phyloP scores from a whole-genome alignment of 2,113 vertebrate genomes.

The human (Homo sapiens) region GRCh38 chr6:48082501-48083000 shows the following conservation, averaged over 20 bases:
- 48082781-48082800: neutral
- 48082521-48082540: neutral
- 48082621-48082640: neutral
- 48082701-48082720: neutral
- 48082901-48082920: neutral
- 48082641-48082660: neutral
- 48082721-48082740: constrained; percentile 15
- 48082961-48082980: neutral
- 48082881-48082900: neutral
- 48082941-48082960: constrained; percentile 22
- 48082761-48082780: constrained; percentile 7
- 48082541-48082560: neutral
- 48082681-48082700: neutral
- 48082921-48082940: neutral
- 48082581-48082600: neutral
- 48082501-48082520: neutral
- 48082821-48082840: neutral
- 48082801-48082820: constrained; percentile 20
- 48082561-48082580: neutral
- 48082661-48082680: neutral
- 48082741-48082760: constrained; percentile 37
- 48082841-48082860: constrained; percentile 12
- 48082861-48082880: constrained; percentile 5
- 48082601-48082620: neutral
- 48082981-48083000: neutral